phyloP scores from a whole-genome alignment of 2,888 invertebrate genomes.

The Eurytoma adleriae region DNA sequence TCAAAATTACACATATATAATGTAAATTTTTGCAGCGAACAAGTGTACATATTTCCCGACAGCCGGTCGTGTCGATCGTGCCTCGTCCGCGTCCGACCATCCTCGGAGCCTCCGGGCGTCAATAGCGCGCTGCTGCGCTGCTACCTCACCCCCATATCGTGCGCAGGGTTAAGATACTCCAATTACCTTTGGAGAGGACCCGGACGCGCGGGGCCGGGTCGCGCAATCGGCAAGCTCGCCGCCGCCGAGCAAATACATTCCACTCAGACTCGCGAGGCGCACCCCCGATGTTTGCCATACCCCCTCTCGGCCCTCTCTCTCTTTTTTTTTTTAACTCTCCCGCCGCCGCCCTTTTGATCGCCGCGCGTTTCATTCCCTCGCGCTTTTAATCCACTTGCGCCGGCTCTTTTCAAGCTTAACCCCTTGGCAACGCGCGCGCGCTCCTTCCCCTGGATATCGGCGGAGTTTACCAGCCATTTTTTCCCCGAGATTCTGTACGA shows the following conservation, averaged over 20 bases:
- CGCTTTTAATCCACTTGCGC: not conserved
- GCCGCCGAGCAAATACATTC: conserved; percentile 50
- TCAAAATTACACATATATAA: not conserved
- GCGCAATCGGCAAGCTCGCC: conserved; percentile 48
- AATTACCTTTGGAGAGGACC: conserved; percentile 56
- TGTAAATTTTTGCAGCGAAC: not conserved
- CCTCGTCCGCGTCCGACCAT: not conserved
- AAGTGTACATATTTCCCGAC: not conserved
- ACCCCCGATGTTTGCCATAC: not conserved
- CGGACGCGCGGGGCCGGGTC: conserved; percentile 1
- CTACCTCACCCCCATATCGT: not conserved
- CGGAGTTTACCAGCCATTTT: too few species aligned
- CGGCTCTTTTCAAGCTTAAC: not conserved
- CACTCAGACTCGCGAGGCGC: conserved; percentile 42
- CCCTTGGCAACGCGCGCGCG: not conserved
- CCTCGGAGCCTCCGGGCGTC: conserved; percentile 30
- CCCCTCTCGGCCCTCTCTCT: not conserved
- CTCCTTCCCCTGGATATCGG: not conserved
- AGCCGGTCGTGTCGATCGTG: not conserved
- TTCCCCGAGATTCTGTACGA: too few species aligned
- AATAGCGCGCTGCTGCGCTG: conserved; percentile 36
- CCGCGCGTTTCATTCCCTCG: not conserved
- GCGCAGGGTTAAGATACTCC: conserved; percentile 55
- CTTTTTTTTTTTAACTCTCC: conserved; percentile 4
- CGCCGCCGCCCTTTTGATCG: conserved; percentile 20